These are phyloP conservation scores for Scaptomyza polygonia DNA, from an alignment of 2,888 invertebrate species.

Conservation along the genomic window DNA sequence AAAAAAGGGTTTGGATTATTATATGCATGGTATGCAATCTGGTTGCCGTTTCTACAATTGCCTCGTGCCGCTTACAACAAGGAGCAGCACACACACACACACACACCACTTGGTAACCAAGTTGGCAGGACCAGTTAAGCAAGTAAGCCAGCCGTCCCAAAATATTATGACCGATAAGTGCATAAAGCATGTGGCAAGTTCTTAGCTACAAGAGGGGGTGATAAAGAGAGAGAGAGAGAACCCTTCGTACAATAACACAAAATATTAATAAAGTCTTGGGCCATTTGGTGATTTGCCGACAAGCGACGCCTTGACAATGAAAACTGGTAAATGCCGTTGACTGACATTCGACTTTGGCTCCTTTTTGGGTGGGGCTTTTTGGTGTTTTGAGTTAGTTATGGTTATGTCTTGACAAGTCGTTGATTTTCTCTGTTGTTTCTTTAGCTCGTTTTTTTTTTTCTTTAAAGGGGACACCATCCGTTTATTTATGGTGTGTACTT, in stretches of 20 bases:
- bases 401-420: conserved; percentile 60
- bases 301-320: conserved; percentile 74
- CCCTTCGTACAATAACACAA: conserved; percentile 15
- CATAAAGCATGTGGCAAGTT: conserved; percentile 19
- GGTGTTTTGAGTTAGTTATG: conserved; percentile 65
- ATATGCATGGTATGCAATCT: conserved; percentile 46
- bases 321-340: conserved; percentile 72
- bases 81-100: conserved; percentile 59
- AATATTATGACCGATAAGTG: conserved; percentile 16
- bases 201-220: conserved; percentile 18
- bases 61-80: conserved; percentile 18
- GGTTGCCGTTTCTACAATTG: not conserved
- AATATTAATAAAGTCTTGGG: conserved; percentile 72
- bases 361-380: conserved; percentile 10
- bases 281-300: conserved; percentile 73
- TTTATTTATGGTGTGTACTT: conserved; percentile 70
- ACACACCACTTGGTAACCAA: no score
- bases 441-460: conserved; percentile 22
- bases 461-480: conserved; percentile 13
- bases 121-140: conserved; percentile 28
- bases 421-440: conserved; percentile 39
- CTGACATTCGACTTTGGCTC: conserved; percentile 36
- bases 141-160: conserved; percentile 6
- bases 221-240: conserved; percentile 3
- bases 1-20: conserved; percentile 68